Evolutionary conservation across 2,113 vertebrate genomes (phyloP).

Genomic region (Procavia capensis): DNA sequence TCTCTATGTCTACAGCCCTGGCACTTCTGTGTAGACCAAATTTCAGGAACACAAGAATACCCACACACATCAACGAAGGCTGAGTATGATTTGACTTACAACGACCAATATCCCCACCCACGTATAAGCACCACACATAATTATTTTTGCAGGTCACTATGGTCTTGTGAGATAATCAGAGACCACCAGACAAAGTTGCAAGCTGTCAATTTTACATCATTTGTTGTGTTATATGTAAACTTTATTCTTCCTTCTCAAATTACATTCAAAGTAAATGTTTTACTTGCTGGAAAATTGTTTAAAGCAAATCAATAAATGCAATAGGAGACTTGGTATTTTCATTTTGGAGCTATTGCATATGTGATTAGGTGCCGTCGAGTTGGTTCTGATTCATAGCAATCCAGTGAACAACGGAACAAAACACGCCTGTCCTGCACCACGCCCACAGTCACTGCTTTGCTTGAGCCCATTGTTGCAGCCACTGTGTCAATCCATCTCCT

Average conservation of each 20-base stretch:
- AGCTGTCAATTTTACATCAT: not conserved
- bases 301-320: not conserved
- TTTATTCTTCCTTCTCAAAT: not conserved
- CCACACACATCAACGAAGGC: not conserved
- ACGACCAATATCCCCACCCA: not conserved
- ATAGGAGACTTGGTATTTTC: not conserved
- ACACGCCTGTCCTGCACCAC: too few species aligned
- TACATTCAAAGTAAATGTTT: not conserved
- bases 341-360: not conserved
- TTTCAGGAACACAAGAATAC: not conserved
- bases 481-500: too few species aligned
- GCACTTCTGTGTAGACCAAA: not conserved
- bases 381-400: too few species aligned
- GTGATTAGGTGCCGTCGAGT: too few species aligned
- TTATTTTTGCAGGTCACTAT: not conserved
- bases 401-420: too few species aligned
- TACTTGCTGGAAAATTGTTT: not conserved
- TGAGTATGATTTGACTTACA: not conserved
- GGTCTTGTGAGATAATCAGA: not conserved
- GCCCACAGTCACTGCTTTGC: too few species aligned
- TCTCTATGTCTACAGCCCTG: not conserved
- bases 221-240: not conserved
- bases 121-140: accelerated
- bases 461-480: too few species aligned
- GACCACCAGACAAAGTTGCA: not conserved